Evolutionary conservation across 2,797 vertebrate genomes (phyloP).

Genomic region (Champsocephalus esox): DNA sequence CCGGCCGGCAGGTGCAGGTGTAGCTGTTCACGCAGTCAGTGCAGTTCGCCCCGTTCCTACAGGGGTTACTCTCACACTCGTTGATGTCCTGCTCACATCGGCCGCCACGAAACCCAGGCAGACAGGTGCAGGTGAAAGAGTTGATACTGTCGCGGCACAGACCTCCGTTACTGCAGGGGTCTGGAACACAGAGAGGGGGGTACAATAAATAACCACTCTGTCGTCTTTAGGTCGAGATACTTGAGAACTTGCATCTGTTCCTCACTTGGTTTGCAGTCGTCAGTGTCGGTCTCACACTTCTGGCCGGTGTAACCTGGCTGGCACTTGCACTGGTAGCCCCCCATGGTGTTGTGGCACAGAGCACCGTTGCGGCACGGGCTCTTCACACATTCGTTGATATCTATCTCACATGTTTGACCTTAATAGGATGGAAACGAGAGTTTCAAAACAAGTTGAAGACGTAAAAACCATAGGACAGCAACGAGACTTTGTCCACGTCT

Average conservation of each 20-base stretch:
- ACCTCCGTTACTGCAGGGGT: conserved; percentile 94
- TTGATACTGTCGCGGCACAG: conserved; percentile 89
- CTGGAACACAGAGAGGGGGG: conserved; percentile 74
- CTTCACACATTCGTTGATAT: conserved; percentile 95
- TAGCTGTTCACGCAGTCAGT: conserved; percentile 97
- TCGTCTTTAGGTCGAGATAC: not conserved
- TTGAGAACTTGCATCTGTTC: not conserved
- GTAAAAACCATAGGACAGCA: too few relatives aligned
- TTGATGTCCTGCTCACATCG: conserved; percentile 95
- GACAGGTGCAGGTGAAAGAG: conserved; percentile 89
- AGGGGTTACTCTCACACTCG: conserved; percentile 95
- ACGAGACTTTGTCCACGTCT: too few relatives aligned
- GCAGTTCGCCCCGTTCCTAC: conserved; percentile 94
- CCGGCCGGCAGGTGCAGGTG: conserved; percentile 93
- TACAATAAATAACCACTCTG: not conserved
- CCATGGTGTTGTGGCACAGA: conserved; percentile 90
- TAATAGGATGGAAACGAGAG: conserved; percentile 34
- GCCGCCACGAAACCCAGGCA: conserved; percentile 90
- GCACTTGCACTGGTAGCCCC: conserved; percentile 91
- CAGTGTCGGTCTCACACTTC: conserved; percentile 89
- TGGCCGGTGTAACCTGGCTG: conserved; percentile 89
- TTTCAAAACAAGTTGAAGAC: too few relatives aligned
- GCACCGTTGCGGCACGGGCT: conserved; percentile 91
- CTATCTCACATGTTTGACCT: conserved; percentile 94
- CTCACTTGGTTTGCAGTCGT: conserved; percentile 94